Evolutionary conservation across 2,113 vertebrate species (phyloP), one percentile per base, ranked within the genome.

Genomic region (Cololabis saira): DNA sequence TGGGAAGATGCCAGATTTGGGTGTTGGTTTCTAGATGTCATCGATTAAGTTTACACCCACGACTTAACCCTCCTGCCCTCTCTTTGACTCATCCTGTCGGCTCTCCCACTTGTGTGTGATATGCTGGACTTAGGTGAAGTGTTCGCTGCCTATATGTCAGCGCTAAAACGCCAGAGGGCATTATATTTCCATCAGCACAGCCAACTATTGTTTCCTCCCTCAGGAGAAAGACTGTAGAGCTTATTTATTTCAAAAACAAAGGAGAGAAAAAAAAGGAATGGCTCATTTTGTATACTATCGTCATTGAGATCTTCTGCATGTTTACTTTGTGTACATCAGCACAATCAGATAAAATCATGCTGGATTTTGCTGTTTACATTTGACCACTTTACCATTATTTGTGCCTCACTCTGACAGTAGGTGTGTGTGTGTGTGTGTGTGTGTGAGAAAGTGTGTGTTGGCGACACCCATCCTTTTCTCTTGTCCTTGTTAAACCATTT

Each of bases 121-220:
- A 19, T 3, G 8, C 4, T 40, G 6, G 22, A 37, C 33, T 37
- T 7, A 37, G 33, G 24, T 27, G 24, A 7, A 8, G 21, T 67
- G 18, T 27, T 21, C 24, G 52, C 4, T 43, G 43, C 7, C 17
- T 13, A 37, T 11, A 37, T 37, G 33, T 9, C 33, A 7, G 33
- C 10, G 6, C 33, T 16, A 4, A 60, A 69, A 87, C 76, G 76
- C 49, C 82, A 81, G 74, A 84, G 64, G 80, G 80, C 78, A 80
- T 49, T 75, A 42, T 71, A 22, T 67, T 48, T 70, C 40, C 4
- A 41, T 56, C 56, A 41, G n/a, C 48, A 52, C 49, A 15, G 57
- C 47, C 19, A 43, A 10, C 19, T 37, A 37, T 37, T 37, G 33
- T 37, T 37, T 37, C 33, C 33, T 37, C 33, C 33, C 33, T 37